These are phyloP conservation scores for Acanthurus tractus DNA, from an alignment of 2,797 vertebrate species.

Conservation along the genomic window DNA sequence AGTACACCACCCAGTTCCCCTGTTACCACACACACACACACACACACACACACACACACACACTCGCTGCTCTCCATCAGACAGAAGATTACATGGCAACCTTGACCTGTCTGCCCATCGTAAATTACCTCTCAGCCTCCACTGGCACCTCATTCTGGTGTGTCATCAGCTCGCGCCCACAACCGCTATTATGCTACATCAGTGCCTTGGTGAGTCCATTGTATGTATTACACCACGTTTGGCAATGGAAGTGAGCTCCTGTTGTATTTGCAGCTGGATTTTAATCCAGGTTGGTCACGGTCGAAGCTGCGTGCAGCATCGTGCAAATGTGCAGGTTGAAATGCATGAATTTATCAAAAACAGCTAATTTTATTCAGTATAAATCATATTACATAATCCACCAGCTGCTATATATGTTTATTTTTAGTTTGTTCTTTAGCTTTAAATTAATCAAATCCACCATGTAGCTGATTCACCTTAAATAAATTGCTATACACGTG, in stretches of 20 bases:
- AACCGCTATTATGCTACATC: slow-evolving; percentile 44
- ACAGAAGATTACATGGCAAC: slow-evolving; percentile 72
- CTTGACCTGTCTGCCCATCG: slow-evolving; percentile 73
- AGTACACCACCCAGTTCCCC: neutral
- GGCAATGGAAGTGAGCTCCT: neutral
- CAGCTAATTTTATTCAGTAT: neutral
- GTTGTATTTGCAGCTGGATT: slow-evolving; percentile 7
- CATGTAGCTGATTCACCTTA: neutral
- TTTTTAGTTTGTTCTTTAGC: neutral
- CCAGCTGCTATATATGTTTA: too few species aligned
- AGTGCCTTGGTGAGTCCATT: slow-evolving; percentile 39
- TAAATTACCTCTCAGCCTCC: slow-evolving; percentile 70
- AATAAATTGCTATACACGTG: neutral
- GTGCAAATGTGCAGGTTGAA: neutral
- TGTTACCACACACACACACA: slow-evolving; percentile 35
- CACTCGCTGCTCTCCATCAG: slow-evolving; percentile 58
- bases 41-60: slow-evolving; percentile 30
- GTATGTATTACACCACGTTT: slow-evolving; percentile 8
- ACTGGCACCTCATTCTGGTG: slow-evolving; percentile 63
- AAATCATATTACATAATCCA: neutral
- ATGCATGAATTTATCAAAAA: neutral
- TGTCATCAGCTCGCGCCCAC: slow-evolving; percentile 59
- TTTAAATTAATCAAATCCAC: neutral
- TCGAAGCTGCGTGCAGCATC: neutral
- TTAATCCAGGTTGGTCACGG: neutral